These are phyloP conservation scores for Gymnoscopelus microlampas DNA, from an alignment of 2,797 vertebrate species.

Conservation along the genomic window DNA sequence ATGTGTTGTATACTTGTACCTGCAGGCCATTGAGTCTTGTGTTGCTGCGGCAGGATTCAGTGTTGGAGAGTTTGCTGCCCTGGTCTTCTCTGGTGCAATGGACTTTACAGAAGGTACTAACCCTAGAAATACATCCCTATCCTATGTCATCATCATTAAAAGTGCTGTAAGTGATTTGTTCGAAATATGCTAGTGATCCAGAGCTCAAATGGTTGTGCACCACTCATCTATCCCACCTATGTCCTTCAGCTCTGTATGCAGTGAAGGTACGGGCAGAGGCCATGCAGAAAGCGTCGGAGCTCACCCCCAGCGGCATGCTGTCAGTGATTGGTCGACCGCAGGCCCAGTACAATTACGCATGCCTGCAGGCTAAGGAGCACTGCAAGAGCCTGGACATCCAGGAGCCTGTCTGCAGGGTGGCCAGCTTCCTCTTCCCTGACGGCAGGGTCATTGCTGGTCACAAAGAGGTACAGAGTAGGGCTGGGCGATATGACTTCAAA, in stretches of 20 bases:
- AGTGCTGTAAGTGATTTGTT: too few species aligned
- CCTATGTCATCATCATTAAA: not conserved
- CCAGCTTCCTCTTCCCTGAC: conserved; percentile 93
- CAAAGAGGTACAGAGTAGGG: conserved; percentile 78
- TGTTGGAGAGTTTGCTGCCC: conserved; percentile 93
- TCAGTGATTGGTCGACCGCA: conserved; percentile 85
- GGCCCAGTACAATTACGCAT: conserved; percentile 86
- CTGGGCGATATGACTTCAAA: too few species aligned
- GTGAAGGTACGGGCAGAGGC: conserved; percentile 94
- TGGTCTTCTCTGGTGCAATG: conserved; percentile 93
- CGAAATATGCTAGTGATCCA: too few species aligned
- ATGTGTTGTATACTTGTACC: not conserved
- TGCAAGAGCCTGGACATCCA: conserved; percentile 85
- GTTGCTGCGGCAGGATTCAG: conserved; percentile 94
- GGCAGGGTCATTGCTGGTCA: conserved; percentile 94
- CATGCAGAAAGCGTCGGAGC: conserved; percentile 92
- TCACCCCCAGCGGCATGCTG: conserved; percentile 90
- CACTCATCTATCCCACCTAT: not conserved
- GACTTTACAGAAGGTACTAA: conserved; percentile 88
- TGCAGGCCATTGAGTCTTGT: conserved; percentile 90
- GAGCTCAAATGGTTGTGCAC: too few species aligned
- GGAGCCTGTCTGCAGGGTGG: conserved; percentile 87
- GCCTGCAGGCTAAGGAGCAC: conserved; percentile 88
- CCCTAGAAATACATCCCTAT: not conserved
- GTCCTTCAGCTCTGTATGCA: conserved; percentile 84